phyloP scores from a whole-genome alignment of 2,888 invertebrate species.

The Caenorhabditis sp. region DNA sequence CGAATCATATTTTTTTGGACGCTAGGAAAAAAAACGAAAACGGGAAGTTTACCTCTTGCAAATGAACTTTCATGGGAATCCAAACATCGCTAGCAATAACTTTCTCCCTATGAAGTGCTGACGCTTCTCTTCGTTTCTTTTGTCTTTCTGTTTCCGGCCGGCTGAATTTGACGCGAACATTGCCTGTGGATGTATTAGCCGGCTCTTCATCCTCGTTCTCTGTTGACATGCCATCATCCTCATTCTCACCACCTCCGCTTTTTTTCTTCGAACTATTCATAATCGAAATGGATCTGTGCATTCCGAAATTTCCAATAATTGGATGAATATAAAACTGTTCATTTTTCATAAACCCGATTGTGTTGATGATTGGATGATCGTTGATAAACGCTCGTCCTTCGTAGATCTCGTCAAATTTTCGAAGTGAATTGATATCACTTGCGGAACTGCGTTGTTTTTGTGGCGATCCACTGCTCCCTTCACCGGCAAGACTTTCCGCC shows the following conservation, averaged over 20 bases:
- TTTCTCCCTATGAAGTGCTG: conserved; percentile 46
- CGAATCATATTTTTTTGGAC: too few species aligned
- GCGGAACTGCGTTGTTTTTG: background rate
- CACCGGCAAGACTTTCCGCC: conserved; percentile 18
- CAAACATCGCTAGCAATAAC: conserved; percentile 48
- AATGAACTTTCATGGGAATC: conserved; percentile 46
- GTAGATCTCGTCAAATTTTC: conserved; percentile 41
- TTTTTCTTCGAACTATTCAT: conserved; percentile 24
- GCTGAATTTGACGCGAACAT: conserved; percentile 44
- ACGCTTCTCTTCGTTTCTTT: conserved; percentile 50
- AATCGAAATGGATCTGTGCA: conserved; percentile 35
- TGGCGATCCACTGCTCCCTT: conserved; percentile 4
- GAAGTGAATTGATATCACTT: background rate
- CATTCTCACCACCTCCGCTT: conserved; percentile 8
- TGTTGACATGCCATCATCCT: conserved; percentile 5
- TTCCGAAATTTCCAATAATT: conserved; percentile 41
- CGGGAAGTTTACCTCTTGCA: conserved; percentile 8
- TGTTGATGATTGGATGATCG: conserved; percentile 33
- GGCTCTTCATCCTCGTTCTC: conserved; percentile 20
- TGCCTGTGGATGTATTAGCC: conserved; percentile 1
- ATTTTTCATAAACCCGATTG: conserved; percentile 37
- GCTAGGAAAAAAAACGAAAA: too few species aligned
- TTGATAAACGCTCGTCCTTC: conserved; percentile 44
- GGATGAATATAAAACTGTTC: conserved; percentile 40
- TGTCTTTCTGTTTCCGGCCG: conserved; percentile 53